A percentile compares a stretch with the other conserved stretches of the same genome.
Conservation (phyloP, 2,888 invertebrate species). For the Cryptocephalus primarius region DNA sequence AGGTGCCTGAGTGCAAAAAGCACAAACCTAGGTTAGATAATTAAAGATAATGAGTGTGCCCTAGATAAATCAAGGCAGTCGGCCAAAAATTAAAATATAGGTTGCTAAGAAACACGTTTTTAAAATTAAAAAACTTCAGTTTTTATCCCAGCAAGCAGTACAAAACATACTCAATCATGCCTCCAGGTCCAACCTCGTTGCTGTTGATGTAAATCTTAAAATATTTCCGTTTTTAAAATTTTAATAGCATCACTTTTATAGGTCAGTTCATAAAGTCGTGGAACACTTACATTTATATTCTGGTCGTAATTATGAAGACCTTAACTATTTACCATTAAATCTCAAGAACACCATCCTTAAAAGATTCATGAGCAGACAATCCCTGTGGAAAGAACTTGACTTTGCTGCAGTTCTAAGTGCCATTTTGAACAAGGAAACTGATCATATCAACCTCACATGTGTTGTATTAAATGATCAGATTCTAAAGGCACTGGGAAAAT, state of each 20-base stretch:
- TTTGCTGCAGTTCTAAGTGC: constrained; percentile 20
- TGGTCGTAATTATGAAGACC: constrained; percentile 11
- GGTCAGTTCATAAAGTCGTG: constrained; percentile 17
- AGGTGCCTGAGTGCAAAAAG: too few relatives aligned
- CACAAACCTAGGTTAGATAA: too few relatives aligned
- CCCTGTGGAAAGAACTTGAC: constrained; percentile 20
- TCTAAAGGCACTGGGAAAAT: constrained; percentile 21
- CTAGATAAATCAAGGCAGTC: too few relatives aligned
- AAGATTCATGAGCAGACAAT: constrained; percentile 18
- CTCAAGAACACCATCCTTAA: constrained; percentile 26
- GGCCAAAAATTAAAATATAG: too few relatives aligned
- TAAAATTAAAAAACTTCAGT: too few relatives aligned
- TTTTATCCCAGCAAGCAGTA: too few relatives aligned
- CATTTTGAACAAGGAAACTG: constrained; percentile 18
- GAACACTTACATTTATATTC: constrained; percentile 17
- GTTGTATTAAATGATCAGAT: constrained; percentile 26
- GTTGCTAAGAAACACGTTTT: too few relatives aligned
- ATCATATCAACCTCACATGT: constrained; percentile 26
- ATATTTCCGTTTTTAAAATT: too few relatives aligned
- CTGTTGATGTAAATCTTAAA: too few relatives aligned
- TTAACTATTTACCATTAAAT: constrained; percentile 20
- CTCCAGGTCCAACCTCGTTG: too few relatives aligned
- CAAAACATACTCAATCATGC: too few relatives aligned
- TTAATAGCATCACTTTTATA: constrained; percentile 5
- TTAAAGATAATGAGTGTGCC: too few relatives aligned